Conservation (phyloP, 30 jellyfish, hydroid and myxozoan genomes). For the Mastigias papua region DNA sequence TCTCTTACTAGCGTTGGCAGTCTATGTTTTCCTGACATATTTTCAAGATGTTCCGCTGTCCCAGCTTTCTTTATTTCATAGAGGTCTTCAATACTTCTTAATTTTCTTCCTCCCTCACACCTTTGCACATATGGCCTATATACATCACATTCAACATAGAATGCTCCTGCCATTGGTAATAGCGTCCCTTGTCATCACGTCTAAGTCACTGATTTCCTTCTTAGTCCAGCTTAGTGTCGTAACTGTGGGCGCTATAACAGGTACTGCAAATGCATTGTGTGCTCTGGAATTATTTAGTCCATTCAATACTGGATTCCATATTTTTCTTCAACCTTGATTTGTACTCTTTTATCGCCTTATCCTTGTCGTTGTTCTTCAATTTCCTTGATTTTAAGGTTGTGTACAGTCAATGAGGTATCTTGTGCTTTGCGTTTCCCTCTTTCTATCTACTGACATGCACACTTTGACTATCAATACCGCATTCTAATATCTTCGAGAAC, state of each 20-base stretch:
- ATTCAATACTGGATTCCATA: background rate
- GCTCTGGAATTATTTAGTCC: background rate
- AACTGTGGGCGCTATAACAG: background rate
- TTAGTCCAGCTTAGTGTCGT: background rate
- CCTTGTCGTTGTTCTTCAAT: background rate
- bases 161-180: background rate
- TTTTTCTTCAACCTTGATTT: background rate
- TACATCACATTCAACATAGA: background rate
- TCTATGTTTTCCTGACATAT: background rate
- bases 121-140: background rate
- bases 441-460: background rate
- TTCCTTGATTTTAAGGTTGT: background rate
- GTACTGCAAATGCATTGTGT: background rate
- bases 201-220: background rate
- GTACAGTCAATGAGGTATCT: too few relatives aligned
- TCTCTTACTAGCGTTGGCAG: too few relatives aligned
- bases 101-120: background rate
- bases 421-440: background rate
- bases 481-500: background rate
- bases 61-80: background rate
- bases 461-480: background rate
- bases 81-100: conserved; percentile 3
- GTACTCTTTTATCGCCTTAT: background rate
- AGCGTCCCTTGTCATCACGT: background rate
- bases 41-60: background rate